phyloP scores from a whole-genome alignment of 2,113 vertebrate species.

The Asarcornis scutulata region DNA sequence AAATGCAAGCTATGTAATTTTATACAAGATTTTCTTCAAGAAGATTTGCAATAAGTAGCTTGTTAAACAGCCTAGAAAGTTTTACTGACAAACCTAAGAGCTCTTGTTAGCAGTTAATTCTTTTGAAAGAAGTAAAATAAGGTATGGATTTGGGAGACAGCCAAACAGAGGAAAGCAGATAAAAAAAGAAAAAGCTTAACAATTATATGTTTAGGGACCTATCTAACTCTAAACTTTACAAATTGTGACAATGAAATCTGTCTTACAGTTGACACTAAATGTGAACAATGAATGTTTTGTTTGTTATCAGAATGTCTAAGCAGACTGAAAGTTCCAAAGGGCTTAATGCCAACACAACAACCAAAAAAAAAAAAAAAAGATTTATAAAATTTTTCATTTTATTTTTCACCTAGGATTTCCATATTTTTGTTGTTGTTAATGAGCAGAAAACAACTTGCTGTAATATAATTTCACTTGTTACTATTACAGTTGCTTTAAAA shows the following conservation, averaged over 20 bases:
- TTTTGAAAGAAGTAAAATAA: constrained; percentile 16
- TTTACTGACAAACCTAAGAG: constrained; percentile 19
- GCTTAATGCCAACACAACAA: neutral
- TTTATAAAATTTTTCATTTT: neutral
- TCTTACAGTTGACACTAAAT: neutral
- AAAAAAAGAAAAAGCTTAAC: neutral
- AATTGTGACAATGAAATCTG: neutral
- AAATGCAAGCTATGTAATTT: constrained; percentile 32
- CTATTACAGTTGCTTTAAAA: neutral
- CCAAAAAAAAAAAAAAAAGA: neutral
- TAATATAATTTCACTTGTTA: neutral
- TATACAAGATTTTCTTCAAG: constrained; percentile 47
- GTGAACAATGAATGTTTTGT: neutral
- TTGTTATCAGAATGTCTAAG: neutral
- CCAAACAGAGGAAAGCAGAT: neutral
- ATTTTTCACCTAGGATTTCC: neutral
- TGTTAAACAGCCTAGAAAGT: constrained; percentile 16
- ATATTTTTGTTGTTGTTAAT: neutral
- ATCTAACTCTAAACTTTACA: neutral
- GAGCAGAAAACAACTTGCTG: neutral
- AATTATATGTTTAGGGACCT: neutral
- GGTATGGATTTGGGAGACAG: neutral
- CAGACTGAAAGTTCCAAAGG: neutral
- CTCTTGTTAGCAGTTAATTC: constrained; percentile 6
- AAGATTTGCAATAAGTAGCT: constrained; percentile 27